Base-by-base conservation (phyloP, 2,797 vertebrate genomes). In the Notoglanidium macrostoma region DNA sequence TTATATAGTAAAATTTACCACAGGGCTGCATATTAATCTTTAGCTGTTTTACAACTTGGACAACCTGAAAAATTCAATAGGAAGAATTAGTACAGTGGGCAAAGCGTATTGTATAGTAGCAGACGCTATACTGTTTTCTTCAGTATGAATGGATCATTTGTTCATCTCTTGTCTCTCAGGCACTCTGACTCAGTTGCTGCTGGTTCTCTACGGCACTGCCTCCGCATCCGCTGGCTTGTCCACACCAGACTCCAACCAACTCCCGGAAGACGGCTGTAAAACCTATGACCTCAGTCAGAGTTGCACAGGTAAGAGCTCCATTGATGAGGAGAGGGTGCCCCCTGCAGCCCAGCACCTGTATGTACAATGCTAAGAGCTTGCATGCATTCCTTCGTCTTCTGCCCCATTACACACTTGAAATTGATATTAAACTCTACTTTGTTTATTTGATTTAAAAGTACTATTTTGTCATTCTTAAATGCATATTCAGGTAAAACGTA, bases 161-260 rank as follows among this genome's bases (percentile, higher is more conserved):
- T 80, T 80, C 0, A 79, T 59, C 68, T 84, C 57, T 29, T 12
- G 9, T 35, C 74, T 87, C 73, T 91, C 90, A 99, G 98, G 98
- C 90, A 99, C 98, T 0, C 95, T 99, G 93, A 99, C 97, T 88
- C 97, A 98, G 95, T 98, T 99, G 95, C 95, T 92, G 0, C 94
- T 99, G 8, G 97, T 98, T 79, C 95, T 99, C 15, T 98, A 99
- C 0, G 98, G 98, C 88, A 99, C 97, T 0, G 95, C 96, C 67
- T 90, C 96, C 0, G 90, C 95, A 29, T 93, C 95, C 10, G 90
- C 95, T 76, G 92, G 91, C 90, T 90, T 95, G 80, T 93, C 94
- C 26, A 92, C 92, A 5, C 85, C 91, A n/a, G 88, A 92, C 84
- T 84, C 95, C 83, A 88, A 94, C 87, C 95, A 96, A 90, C 90